Percentiles rank a stretch among this genome's conserved stretches.
phyloP scores from a whole-genome alignment of 2,888 invertebrate species.

The Caenorhabditis macrosperma region DNA sequence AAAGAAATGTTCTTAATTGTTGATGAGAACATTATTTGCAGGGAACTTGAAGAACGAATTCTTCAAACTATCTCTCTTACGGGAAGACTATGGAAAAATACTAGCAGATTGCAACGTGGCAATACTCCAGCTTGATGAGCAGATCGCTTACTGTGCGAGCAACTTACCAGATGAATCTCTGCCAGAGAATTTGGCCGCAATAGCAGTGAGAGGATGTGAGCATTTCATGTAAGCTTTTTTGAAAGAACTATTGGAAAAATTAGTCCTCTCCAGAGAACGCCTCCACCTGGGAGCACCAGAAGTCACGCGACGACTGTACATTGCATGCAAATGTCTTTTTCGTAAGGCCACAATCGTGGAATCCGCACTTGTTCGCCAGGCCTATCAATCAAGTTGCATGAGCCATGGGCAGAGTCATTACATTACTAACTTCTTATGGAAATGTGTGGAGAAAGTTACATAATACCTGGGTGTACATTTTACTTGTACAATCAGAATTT shows the following conservation, averaged over 20 bases:
- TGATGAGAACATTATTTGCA: too few relatives aligned
- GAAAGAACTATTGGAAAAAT: not conserved
- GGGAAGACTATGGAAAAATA: not conserved
- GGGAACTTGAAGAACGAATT: not conserved
- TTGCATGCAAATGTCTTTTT: constrained; percentile 29
- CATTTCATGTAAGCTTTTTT: constrained; percentile 34
- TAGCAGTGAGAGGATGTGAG: constrained; percentile 13
- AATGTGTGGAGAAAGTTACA: not conserved
- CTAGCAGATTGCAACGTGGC: constrained; percentile 47
- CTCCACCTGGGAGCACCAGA: constrained; percentile 44
- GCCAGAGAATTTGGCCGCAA: not conserved
- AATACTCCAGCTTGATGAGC: constrained; percentile 45
- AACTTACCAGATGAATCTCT: not conserved
- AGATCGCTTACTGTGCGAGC: constrained; percentile 29
- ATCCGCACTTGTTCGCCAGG: not conserved
- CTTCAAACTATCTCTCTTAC: constrained; percentile 7
- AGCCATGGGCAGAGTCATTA: constrained; percentile 39
- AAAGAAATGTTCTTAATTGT: too few relatives aligned
- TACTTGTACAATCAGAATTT: too few relatives aligned
- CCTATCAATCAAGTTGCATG: constrained; percentile 9
- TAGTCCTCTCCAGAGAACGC: constrained; percentile 9
- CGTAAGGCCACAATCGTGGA: not conserved
- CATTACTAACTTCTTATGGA: not conserved
- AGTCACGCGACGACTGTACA: constrained; percentile 47
- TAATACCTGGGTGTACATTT: too few relatives aligned